Conservation (phyloP, 2,888 invertebrate genomes). For the Pemphredon lugubris region DNA sequence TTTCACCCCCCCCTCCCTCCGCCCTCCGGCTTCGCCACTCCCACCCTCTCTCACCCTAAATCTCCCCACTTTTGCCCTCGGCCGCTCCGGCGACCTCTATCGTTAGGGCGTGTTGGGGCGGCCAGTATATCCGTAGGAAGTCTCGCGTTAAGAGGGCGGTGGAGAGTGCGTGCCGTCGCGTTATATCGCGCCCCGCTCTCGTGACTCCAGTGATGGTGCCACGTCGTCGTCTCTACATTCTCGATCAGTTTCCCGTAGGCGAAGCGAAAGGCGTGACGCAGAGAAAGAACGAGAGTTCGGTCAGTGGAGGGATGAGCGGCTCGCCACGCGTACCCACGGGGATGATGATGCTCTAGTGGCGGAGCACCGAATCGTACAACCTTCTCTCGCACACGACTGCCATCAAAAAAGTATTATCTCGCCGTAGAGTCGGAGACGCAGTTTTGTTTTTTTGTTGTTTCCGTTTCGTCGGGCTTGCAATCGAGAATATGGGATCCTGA, state of each 20-base stretch:
- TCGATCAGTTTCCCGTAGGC: neutral
- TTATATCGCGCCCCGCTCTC: slow-evolving; percentile 1
- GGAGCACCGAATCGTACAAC: neutral
- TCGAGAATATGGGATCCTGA: too few species aligned
- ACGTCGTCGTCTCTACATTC: neutral
- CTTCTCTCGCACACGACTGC: too few species aligned
- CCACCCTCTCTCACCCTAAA: neutral
- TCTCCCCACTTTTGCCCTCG: neutral
- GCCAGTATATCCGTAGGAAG: slow-evolving; percentile 26
- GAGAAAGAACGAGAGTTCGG: neutral
- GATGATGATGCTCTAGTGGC: neutral
- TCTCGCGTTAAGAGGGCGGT: neutral
- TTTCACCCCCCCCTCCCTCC: too few species aligned
- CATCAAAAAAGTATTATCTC: too few species aligned
- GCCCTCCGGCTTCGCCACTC: too few species aligned
- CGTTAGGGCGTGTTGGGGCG: slow-evolving; percentile 67
- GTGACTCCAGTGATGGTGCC: slow-evolving; percentile 13
- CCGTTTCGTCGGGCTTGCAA: too few species aligned
- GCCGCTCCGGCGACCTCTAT: slow-evolving; percentile 58
- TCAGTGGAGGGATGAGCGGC: neutral
- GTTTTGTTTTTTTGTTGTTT: too few species aligned
- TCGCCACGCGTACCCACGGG: neutral
- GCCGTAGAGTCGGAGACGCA: too few species aligned
- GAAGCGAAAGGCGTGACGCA: neutral
- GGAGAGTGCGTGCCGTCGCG: neutral